Evolutionary conservation across 2,797 vertebrate genomes (phyloP).

Genomic region (Spondyliosoma cantharus): DNA sequence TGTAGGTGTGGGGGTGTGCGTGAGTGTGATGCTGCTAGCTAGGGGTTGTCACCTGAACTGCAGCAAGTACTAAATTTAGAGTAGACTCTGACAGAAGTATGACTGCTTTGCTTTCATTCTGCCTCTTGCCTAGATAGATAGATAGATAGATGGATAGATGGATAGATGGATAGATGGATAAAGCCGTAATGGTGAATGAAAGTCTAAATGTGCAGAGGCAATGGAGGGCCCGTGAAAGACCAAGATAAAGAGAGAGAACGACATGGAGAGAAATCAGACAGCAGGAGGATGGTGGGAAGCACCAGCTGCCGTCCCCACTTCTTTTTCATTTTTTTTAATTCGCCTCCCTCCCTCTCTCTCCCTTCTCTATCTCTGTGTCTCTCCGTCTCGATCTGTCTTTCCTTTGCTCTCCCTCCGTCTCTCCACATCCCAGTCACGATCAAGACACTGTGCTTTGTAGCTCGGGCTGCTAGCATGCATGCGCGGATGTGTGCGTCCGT

Average conservation of each 20-base stretch:
- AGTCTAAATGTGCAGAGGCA: conserved; percentile 1
- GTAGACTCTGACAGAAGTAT: conserved; percentile 30
- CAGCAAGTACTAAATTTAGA: conserved; percentile 78
- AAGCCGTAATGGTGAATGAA: conserved; percentile 23
- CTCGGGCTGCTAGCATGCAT: conserved; percentile 22
- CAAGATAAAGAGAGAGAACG: conserved; percentile 34
- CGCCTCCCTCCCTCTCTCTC: neutral
- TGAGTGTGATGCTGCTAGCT: conserved; percentile 24
- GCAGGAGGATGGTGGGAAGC: conserved; percentile 73
- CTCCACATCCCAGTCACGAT: conserved; percentile 49
- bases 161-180: conserved; percentile 34
- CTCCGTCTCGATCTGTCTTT: conserved; percentile 1
- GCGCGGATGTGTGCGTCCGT: conserved; percentile 9
- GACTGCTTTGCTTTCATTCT: conserved; percentile 48
- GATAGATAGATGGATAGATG: conserved; percentile 34
- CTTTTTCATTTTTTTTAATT: conserved; percentile 39
- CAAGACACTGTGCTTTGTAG: conserved; percentile 21
- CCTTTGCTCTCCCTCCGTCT: conserved; percentile 30
- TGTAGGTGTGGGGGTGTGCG: neutral
- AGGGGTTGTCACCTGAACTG: conserved; percentile 76
- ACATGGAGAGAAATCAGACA: conserved; percentile 51
- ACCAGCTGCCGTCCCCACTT: conserved; percentile 60
- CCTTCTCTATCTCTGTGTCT: conserved; percentile 10
- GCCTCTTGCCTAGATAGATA: neutral
- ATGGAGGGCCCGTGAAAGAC: conserved; percentile 22